Evolutionary conservation across 92 coral and sea anemone species (phyloP), one percentile per base, ranked within the genome.

Genomic region (Palythoa grandiflora): DNA sequence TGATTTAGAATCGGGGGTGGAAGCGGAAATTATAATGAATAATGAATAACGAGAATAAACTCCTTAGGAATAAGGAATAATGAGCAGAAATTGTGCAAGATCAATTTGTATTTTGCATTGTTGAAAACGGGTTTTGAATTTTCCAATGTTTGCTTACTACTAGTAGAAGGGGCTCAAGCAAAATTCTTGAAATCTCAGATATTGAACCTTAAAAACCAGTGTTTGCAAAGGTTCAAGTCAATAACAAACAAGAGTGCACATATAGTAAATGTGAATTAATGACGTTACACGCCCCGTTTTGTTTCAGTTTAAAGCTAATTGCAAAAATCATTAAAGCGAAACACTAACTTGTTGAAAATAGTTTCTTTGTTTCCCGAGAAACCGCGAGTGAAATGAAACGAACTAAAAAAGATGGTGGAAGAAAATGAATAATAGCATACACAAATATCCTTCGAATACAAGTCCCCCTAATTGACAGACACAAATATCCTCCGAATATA

Each of bases 181-280:
- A 63, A 63, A 59, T 63, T 63, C 70, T 63, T 63, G 36, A 60
- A 19, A n/a, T 63, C 70, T 63, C 70, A 63, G 70, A 63, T 63
- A n/a, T 63, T 63, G 37, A 63, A 63, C 70, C 36, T 60, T 60
- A 60, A 21, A 60, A 60, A 60, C 35, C 20, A 14, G 19, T 60
- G 68, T 60, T 60, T 60, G 19, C 68, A 60, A 60, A 60, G 35
- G 68, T 17, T 60, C 16, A 60, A 60, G 68, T 60, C 20, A 60
- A 60, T 60, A 60, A 63, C 70, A 63, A 63, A 63, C 28, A 63
- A 63, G 70, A 63, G 36, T 63, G 21, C 36, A n/a, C 70, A n/a
- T 63, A 63, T 63, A 63, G 70, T n/a, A 63, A 63, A 63, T 63
- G 36, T 63, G 37, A 63, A 63, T 63, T 28, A 28, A 63, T 63